phyloP scores from a whole-genome alignment of 2,797 vertebrate species.

The Phyllotis vaccarum region DNA sequence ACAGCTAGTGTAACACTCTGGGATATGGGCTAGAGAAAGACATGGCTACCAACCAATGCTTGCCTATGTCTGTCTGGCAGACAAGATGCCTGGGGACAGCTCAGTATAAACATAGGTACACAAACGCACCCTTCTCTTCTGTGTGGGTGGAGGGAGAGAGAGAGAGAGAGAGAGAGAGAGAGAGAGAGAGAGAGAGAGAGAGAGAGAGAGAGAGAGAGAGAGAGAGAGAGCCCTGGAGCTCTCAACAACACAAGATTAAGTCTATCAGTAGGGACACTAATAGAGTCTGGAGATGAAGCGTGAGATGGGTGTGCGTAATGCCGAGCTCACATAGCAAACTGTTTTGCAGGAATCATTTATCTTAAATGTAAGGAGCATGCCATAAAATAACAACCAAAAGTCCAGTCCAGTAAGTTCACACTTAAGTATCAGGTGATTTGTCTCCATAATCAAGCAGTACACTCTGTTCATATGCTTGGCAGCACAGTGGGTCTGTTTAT shows the following conservation, averaged over 20 bases:
- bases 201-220: neutral
- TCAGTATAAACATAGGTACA: neutral
- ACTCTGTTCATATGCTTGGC: neutral
- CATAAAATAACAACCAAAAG: neutral
- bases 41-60: neutral
- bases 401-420: neutral
- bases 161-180: neutral
- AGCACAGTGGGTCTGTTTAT: too few relatives aligned
- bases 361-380: neutral
- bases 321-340: neutral
- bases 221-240: neutral
- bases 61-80: neutral
- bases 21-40: neutral
- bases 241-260: neutral
- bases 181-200: neutral
- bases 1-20: rapidly evolving
- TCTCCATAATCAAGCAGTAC: neutral
- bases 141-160: too few relatives aligned
- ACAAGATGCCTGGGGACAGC: too few relatives aligned
- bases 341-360: neutral
- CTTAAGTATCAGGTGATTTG: neutral
- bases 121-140: neutral
- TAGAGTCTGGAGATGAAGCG: neutral
- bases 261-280: neutral
- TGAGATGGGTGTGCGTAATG: too few relatives aligned